Conservation (phyloP, 2,888 invertebrate genomes). For the Dicyrtoma fusca region DNA sequence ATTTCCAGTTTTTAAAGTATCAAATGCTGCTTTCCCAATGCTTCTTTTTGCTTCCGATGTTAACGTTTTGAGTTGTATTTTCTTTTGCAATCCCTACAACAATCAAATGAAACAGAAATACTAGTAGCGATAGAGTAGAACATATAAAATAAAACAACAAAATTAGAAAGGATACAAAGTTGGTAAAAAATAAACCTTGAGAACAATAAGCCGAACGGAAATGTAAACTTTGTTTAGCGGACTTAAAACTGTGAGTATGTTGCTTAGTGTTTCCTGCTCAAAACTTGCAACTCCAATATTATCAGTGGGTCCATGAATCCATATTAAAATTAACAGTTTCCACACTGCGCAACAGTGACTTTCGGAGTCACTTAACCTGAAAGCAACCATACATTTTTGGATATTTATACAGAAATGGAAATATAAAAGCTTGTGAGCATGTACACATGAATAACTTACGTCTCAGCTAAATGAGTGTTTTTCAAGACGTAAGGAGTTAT, state of each 20-base stretch:
- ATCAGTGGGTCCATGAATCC: slow-evolving; percentile 52
- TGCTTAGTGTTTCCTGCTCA: slow-evolving; percentile 54
- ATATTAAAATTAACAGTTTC: slow-evolving; percentile 51
- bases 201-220: slow-evolving; percentile 50
- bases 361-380: slow-evolving; percentile 51
- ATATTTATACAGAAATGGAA: background rate
- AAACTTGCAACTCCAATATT: slow-evolving; percentile 46
- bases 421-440: background rate
- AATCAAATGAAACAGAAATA: slow-evolving; percentile 6
- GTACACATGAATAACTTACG: slow-evolving; percentile 38
- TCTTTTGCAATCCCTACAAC: slow-evolving; percentile 46
- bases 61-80: slow-evolving; percentile 58
- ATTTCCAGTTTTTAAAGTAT: slow-evolving; percentile 71
- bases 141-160: slow-evolving; percentile 3
- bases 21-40: slow-evolving; percentile 71
- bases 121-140: background rate
- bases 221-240: slow-evolving; percentile 54
- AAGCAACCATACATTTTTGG: too few species aligned
- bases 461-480: slow-evolving; percentile 52
- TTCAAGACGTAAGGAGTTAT: slow-evolving; percentile 48
- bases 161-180: background rate
- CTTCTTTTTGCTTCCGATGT: slow-evolving; percentile 67
- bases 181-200: slow-evolving; percentile 43
- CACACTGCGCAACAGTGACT: slow-evolving; percentile 49
- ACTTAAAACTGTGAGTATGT: slow-evolving; percentile 54